Conservation (phyloP, 2,888 invertebrate genomes). For the Quadroppia sp. region DNA sequence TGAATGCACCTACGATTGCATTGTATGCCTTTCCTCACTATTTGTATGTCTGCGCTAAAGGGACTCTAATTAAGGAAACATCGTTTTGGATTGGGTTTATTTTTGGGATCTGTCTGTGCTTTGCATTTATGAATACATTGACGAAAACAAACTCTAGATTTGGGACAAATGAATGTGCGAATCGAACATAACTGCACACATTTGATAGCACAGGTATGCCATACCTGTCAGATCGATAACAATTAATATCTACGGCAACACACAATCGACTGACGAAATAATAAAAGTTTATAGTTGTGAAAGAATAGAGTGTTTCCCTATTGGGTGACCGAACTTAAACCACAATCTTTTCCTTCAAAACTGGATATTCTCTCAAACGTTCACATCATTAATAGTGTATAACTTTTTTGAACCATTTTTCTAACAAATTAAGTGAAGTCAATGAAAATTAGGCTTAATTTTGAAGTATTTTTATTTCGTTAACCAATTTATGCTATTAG, state of each 20-base stretch:
- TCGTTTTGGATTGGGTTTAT: background rate
- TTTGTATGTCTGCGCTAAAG: slow-evolving; percentile 1
- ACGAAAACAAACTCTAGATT: background rate
- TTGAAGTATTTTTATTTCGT: background rate
- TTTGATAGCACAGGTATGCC: too few relatives aligned
- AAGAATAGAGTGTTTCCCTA: slow-evolving; percentile 13
- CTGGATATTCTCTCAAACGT: background rate
- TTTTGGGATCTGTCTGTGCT: background rate
- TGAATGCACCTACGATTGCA: background rate
- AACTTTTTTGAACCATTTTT: slow-evolving; percentile 7
- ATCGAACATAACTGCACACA: too few relatives aligned
- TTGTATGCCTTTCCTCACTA: background rate
- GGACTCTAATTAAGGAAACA: slow-evolving; percentile 20
- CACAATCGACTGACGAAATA: too few relatives aligned
- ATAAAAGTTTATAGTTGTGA: background rate
- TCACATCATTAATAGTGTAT: slow-evolving; percentile 12
- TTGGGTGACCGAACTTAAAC: slow-evolving; percentile 22
- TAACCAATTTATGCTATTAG: slow-evolving; percentile 11
- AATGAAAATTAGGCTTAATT: slow-evolving; percentile 12
- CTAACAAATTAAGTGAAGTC: background rate
- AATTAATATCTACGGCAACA: too few relatives aligned
- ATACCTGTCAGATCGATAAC: too few relatives aligned
- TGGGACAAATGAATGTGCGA: background rate
- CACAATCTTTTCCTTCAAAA: slow-evolving; percentile 21
- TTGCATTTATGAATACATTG: background rate